Conservation (phyloP, 2,797 vertebrate species). For the Gambusia yucatana region DNA sequence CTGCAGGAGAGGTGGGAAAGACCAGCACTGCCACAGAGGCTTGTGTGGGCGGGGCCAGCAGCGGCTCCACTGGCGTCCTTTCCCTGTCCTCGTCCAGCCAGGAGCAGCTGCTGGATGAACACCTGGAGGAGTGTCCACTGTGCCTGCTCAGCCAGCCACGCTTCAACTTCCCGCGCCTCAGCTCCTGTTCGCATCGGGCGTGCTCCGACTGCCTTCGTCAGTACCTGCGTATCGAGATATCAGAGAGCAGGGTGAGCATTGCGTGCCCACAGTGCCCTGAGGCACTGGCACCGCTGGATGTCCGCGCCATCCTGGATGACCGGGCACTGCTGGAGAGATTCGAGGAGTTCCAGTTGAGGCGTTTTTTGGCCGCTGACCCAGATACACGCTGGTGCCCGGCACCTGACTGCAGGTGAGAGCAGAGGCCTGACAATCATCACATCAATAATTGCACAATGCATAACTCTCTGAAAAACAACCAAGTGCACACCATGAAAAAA, state of each 20-base stretch:
- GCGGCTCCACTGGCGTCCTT: slow-evolving; percentile 75
- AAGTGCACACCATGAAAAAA: background rate
- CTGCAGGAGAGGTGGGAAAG: slow-evolving; percentile 37
- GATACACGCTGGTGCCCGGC: slow-evolving; percentile 90
- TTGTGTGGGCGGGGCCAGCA: slow-evolving; percentile 55
- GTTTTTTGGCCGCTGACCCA: slow-evolving; percentile 85
- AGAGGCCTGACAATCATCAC: background rate
- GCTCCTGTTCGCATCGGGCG: slow-evolving; percentile 83
- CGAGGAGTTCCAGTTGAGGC: slow-evolving; percentile 86
- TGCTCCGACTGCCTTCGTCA: slow-evolving; percentile 85
- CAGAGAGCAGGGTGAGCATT: slow-evolving; percentile 85
- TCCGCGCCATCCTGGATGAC: slow-evolving; percentile 85
- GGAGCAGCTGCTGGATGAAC: slow-evolving; percentile 80
- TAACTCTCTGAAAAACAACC: background rate
- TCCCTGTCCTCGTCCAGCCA: slow-evolving; percentile 81
- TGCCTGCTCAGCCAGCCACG: slow-evolving; percentile 88
- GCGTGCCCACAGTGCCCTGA: slow-evolving; percentile 88
- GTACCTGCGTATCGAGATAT: slow-evolving; percentile 85
- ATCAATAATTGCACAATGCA: background rate
- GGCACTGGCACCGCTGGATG: slow-evolving; percentile 73
- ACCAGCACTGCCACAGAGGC: slow-evolving; percentile 42
- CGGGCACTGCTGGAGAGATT: slow-evolving; percentile 83
- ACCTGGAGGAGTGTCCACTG: slow-evolving; percentile 87
- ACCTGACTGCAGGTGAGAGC: slow-evolving; percentile 86
- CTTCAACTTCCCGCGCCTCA: slow-evolving; percentile 83